phyloP scores from a whole-genome alignment of 2,888 invertebrate species.

The Drosophila histrio region DNA sequence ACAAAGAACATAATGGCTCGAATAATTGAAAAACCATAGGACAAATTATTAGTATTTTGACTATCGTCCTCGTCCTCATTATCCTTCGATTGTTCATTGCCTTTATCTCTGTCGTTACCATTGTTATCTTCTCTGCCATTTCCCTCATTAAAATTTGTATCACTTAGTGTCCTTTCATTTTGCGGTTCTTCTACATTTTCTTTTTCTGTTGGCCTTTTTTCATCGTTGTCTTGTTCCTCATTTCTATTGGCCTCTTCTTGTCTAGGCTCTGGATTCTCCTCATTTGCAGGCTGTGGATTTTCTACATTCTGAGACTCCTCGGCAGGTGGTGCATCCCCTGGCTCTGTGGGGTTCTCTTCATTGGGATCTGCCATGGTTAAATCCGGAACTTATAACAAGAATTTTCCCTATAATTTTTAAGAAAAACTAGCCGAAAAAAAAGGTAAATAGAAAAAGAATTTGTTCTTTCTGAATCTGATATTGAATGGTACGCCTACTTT shows the following conservation, averaged over 20 bases:
- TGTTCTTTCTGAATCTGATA: not conserved
- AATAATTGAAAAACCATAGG: conserved; percentile 12
- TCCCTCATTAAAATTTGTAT: not conserved
- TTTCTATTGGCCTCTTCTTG: not conserved
- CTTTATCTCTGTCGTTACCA: not conserved
- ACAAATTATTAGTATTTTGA: not conserved
- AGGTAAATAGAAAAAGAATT: not conserved
- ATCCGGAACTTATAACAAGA: not conserved
- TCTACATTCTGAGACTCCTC: not conserved
- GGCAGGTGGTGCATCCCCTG: not conserved
- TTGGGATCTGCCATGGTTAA: conserved; percentile 22
- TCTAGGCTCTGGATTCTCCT: not conserved
- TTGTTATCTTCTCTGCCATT: not conserved
- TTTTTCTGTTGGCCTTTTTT: not conserved
- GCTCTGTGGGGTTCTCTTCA: not conserved
- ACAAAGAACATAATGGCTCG: conserved; percentile 26
- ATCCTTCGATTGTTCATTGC: not conserved
- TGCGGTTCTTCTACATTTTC: not conserved
- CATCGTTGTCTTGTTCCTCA: not conserved
- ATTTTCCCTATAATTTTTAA: not conserved
- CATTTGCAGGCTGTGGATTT: not conserved
- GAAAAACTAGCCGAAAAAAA: conserved; percentile 1
- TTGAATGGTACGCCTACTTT: conserved; percentile 29
- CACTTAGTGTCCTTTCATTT: not conserved
- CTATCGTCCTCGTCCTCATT: not conserved